Conservation (phyloP, 2,113 vertebrate species). For the Atherinomorus stipes region DNA sequence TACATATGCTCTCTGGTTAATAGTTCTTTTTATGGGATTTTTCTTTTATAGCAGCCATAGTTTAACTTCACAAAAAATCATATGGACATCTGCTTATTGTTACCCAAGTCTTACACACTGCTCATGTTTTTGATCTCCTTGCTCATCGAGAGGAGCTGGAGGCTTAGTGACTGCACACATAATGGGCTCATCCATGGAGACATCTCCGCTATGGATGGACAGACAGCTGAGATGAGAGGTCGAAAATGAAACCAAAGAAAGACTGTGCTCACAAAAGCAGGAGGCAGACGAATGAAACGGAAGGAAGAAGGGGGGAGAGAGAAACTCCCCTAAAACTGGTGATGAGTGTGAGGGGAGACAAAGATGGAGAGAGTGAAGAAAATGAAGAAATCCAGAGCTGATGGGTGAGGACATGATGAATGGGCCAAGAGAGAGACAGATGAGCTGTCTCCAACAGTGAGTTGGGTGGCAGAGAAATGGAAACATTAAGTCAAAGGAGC, state of each 20-base stretch:
- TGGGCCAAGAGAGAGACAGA: conserved; percentile 64
- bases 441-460: conserved; percentile 44
- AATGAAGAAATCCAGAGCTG: conserved; percentile 70
- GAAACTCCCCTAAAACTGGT: conserved; percentile 27
- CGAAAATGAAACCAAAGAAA: conserved; percentile 36
- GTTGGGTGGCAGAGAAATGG: conserved; percentile 43
- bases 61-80: not conserved
- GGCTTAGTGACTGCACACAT: conserved; percentile 16
- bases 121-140: no score
- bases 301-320: conserved; percentile 26
- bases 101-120: not conserved
- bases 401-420: conserved; percentile 75
- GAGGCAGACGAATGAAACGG: conserved; percentile 56
- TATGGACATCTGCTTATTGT: not conserved
- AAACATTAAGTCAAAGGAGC: conserved; percentile 43
- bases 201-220: conserved; percentile 24
- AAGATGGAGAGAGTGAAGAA: conserved; percentile 61
- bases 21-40: no score
- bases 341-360: conserved; percentile 52
- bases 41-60: not conserved
- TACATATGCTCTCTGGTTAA: no score
- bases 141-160: no score
- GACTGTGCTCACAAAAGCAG: conserved; percentile 28
- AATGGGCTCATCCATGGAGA: conserved; percentile 7
- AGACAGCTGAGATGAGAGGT: conserved; percentile 34